These are phyloP conservation scores for Cladopsammia gracilis DNA, from an alignment of 64 coral and sea anemone genomes.

Conservation along the genomic window DNA sequence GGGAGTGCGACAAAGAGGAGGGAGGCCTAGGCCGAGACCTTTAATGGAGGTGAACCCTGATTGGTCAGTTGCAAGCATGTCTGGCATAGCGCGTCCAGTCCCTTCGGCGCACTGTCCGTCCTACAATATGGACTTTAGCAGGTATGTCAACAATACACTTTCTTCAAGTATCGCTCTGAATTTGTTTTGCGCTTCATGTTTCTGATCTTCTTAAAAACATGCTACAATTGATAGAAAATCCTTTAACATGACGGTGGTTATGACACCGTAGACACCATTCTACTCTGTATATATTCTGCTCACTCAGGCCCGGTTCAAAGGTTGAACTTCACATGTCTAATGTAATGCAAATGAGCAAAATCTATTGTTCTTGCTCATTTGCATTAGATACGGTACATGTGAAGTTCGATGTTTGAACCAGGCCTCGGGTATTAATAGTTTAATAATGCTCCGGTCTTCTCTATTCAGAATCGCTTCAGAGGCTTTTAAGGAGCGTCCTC, in stretches of 20 bases:
- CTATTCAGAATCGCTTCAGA: conserved; percentile 40
- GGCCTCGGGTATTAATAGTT: neutral
- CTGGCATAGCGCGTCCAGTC: neutral
- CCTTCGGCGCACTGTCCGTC: neutral
- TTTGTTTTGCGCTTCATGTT: too few relatives aligned
- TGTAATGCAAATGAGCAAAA: too few relatives aligned
- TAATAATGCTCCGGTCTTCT: neutral
- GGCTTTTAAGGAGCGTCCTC: conserved; percentile 71
- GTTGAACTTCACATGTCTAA: too few relatives aligned
- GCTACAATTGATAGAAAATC: too few relatives aligned
- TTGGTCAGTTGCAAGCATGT: neutral
- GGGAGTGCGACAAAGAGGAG: conserved; percentile 63
- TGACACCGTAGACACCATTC: too few relatives aligned
- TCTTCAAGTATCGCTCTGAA: neutral
- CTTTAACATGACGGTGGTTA: too few relatives aligned
- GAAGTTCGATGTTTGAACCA: too few relatives aligned
- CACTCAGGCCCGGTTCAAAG: too few relatives aligned
- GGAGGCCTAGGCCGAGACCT: conserved; percentile 33
- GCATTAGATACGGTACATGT: neutral
- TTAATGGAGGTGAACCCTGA: neutral
- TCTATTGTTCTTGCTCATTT: too few relatives aligned
- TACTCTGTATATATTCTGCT: too few relatives aligned
- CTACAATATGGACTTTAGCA: neutral
- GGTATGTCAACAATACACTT: neutral
- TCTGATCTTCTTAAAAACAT: too few relatives aligned